Evolutionary conservation across 2,113 vertebrate genomes (phyloP).

Genomic region (Apus apus): DNA sequence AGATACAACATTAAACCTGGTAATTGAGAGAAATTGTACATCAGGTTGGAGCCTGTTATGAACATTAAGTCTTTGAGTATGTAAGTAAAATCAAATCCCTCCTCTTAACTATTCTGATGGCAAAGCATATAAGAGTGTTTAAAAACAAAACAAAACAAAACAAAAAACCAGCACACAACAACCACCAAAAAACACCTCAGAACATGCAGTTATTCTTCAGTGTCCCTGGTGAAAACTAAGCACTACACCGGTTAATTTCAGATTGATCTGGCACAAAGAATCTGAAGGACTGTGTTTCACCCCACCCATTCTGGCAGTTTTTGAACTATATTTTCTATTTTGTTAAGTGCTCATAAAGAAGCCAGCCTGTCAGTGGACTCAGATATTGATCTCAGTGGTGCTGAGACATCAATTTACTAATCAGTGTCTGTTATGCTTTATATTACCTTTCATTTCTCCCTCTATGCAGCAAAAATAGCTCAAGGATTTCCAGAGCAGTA

Average conservation of each 20-base stretch:
- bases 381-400: constrained; percentile 20
- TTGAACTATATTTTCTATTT: not conserved
- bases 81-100: not conserved
- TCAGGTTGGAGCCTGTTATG: not conserved
- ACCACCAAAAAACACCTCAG: not conserved
- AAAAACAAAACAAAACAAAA: not conserved
- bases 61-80: not conserved
- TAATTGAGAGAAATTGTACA: not conserved
- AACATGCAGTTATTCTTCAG: not conserved
- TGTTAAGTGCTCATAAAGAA: not conserved
- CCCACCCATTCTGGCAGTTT: not conserved
- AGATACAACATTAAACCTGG: not conserved
- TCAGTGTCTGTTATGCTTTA: constrained; percentile 12
- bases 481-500: constrained; percentile 21
- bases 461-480: constrained; percentile 16
- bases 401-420: constrained; percentile 55
- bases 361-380: not conserved
- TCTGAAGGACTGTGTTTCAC: not conserved
- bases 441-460: constrained; percentile 36
- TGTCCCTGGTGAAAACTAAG: not conserved
- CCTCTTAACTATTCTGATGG: not conserved
- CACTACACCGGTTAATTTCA: not conserved
- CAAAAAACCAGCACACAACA: not conserved
- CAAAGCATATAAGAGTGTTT: not conserved
- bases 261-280: not conserved